Conservation (phyloP, 2,113 vertebrate species). For the Tamias sibiricus region DNA sequence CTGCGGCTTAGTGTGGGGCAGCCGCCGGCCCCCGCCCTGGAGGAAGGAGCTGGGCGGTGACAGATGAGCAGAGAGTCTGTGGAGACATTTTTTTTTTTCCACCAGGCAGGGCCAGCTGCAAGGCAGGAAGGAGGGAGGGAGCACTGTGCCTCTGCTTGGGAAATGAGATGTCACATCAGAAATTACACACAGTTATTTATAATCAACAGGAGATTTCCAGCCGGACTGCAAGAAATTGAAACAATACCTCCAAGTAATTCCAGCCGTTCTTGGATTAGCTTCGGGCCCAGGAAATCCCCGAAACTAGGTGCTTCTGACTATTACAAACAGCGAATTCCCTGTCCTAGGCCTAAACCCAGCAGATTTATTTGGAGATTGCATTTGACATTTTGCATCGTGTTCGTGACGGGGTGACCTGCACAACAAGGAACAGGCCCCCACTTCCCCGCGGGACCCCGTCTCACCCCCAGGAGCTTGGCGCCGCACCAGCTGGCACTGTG, state of each 20-base stretch:
- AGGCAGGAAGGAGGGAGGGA: fast-evolving
- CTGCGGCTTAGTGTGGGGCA: fast-evolving
- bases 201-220: background rate
- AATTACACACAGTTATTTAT: background rate
- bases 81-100: no score
- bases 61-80: fast-evolving
- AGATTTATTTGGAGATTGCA: background rate
- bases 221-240: background rate
- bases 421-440: fast-evolving
- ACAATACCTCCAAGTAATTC: background rate
- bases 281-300: conserved; percentile 22
- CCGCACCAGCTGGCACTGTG: fast-evolving
- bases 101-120: background rate
- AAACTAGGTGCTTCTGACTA: background rate
- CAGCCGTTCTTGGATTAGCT: background rate
- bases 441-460: fast-evolving
- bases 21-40: fast-evolving
- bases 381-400: background rate
- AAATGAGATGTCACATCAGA: conserved; percentile 54
- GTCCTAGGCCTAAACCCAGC: background rate
- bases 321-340: background rate
- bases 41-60: fast-evolving
- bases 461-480: fast-evolving
- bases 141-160: background rate
- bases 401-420: fast-evolving